A percentile compares a stretch with the other conserved stretches of the same genome.
Evolutionary conservation across 2,113 vertebrate species (phyloP).

Genomic region (Corythoichthys haematopterus): DNA sequence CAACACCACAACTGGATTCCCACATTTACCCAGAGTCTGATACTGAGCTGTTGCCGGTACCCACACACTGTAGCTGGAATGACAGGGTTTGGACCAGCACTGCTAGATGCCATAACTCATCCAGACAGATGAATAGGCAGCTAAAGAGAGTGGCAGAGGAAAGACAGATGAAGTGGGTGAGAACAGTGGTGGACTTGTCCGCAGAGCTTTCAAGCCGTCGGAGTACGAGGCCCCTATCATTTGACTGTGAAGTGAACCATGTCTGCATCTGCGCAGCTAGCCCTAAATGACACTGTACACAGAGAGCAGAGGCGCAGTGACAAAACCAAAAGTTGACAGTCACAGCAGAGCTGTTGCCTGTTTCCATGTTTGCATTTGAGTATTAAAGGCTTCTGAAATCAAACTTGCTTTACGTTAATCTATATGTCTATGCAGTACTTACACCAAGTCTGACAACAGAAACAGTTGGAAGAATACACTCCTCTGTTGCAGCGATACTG

Average conservation of each 20-base stretch:
- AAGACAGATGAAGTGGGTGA: slow-evolving; percentile 23
- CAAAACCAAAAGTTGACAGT: slow-evolving; percentile 6
- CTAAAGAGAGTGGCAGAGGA: slow-evolving; percentile 9
- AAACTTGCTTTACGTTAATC: neutral
- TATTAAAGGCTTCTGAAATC: neutral
- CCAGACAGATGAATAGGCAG: slow-evolving; percentile 13
- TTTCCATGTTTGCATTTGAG: neutral
- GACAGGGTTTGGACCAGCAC: slow-evolving; percentile 17
- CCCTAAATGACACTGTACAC: slow-evolving; percentile 48
- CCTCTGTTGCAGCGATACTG: neutral
- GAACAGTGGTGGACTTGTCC: slow-evolving; percentile 48
- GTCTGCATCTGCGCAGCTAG: slow-evolving; percentile 29
- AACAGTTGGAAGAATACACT: neutral
- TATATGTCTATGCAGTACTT: too few species aligned
- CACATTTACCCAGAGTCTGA: slow-evolving; percentile 23
- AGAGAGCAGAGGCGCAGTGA: slow-evolving; percentile 17
- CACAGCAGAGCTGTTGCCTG: neutral
- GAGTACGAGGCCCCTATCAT: slow-evolving; percentile 52
- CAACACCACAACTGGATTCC: slow-evolving; percentile 31
- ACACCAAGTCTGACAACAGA: neutral
- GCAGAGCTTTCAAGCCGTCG: slow-evolving; percentile 14
- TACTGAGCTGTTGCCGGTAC: slow-evolving; percentile 10
- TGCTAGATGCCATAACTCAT: slow-evolving; percentile 1
- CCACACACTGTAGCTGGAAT: slow-evolving; percentile 22
- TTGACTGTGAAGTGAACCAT: slow-evolving; percentile 47